phyloP scores from a whole-genome alignment of 2,113 vertebrate genomes.

The Oncorhynchus mykiss region DNA sequence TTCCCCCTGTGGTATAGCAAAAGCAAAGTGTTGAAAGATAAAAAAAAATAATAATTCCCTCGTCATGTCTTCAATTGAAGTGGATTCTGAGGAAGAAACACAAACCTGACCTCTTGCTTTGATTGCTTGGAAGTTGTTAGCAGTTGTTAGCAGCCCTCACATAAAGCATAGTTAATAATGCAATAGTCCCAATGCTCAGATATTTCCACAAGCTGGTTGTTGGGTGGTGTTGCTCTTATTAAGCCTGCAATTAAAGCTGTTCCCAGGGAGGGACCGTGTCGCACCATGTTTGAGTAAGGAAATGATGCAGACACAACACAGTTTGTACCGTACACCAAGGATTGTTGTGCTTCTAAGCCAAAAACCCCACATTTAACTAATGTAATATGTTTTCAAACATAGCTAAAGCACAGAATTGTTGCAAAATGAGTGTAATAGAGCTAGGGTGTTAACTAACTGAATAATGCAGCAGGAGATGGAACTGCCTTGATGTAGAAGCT shows the following conservation, averaged over 20 bases:
- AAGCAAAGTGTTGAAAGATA: constrained; percentile 17
- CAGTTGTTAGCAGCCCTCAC: constrained; percentile 44
- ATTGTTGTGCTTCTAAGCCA: not conserved
- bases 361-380: no score
- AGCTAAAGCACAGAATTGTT: no score
- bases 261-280: constrained; percentile 60
- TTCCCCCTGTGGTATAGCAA: constrained; percentile 4
- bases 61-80: constrained; percentile 3
- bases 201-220: constrained; percentile 47
- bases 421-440: no score
- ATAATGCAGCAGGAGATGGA: no score
- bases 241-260: constrained; percentile 72
- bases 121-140: constrained; percentile 16
- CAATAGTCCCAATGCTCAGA: constrained; percentile 50
- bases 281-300: constrained; percentile 68
- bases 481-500: no score
- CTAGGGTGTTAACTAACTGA: no score
- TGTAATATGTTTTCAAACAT: no score
- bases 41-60: constrained; percentile 5
- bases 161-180: constrained; percentile 65
- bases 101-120: constrained; percentile 14
- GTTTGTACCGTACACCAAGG: not conserved
- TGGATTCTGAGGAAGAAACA: constrained; percentile 17
- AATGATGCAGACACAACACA: constrained; percentile 27
- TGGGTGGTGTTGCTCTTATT: constrained; percentile 63